Base-by-base conservation (phyloP, 2,113 vertebrate genomes). In the Clarias gariepinus region DNA sequence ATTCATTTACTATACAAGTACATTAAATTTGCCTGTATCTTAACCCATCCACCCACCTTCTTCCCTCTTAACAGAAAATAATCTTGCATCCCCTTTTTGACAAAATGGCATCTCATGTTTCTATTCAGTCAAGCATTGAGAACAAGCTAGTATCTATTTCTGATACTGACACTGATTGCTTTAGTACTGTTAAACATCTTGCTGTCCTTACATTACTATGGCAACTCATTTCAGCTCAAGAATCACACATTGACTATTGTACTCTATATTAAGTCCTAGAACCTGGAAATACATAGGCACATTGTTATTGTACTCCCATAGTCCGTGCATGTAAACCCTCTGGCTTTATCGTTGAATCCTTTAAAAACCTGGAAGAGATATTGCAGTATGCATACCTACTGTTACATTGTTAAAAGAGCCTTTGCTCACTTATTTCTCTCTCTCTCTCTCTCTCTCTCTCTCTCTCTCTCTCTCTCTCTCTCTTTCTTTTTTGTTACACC, bases 1-100 rank as follows among this genome's bases (percentile, higher is more conserved):
- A 86, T 82, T 82, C 19, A 87, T 88, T 90, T 86, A 88, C 89
- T 77, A 76, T 63, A 36, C 60, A 84, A 84, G 33, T 53, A 33
- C 84, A 90, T 69, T 86, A 71, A 82, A 86, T 84, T 85, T 85
- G 78, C 77, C 78, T 82, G 36, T 55, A 82, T 80, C 55, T 53
- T 69, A 58, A 82, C 53, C 83, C 63, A 36, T 69, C 57, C 82
- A 68, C 78, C 78, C 86, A 82, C 71, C 64, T 41, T 60, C 1
- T 84, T 84, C 36, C 58, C 81, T 81, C 87, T 82, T 36, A 81
- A 41, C 77, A 84, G 88, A 82, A 85, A 82, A 41, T 23, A 73
- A 58, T 58, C 69, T 9, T 36, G 78, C 60, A 85, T 87, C 71
- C 41, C 71, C 3, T 33, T 69, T 87, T 71, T 68, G 33, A 66